Conservation (phyloP, 2,113 vertebrate genomes). For the Gavia stellata region DNA sequence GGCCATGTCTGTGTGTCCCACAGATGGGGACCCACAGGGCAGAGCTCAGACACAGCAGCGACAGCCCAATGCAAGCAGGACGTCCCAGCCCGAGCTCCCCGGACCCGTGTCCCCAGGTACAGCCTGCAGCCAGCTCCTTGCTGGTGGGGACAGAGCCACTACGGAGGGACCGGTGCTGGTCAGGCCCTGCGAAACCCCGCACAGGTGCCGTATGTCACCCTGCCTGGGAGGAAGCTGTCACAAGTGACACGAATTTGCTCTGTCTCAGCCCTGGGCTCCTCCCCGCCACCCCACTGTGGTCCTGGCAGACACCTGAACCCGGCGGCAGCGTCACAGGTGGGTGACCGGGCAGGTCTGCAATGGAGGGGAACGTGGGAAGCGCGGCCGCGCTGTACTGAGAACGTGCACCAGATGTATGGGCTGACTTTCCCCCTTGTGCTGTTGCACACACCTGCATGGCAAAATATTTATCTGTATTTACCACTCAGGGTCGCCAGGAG, state of each 20-base stretch:
- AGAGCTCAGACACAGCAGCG: accelerated
- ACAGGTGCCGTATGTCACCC: accelerated
- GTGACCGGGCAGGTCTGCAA: too few species aligned
- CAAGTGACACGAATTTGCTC: not conserved
- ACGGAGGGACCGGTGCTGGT: not conserved
- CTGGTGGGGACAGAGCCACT: accelerated
- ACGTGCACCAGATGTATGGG: accelerated
- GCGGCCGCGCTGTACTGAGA: accelerated
- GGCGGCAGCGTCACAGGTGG: accelerated
- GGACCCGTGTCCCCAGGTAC: accelerated
- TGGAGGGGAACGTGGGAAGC: not conserved
- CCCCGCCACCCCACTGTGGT: accelerated
- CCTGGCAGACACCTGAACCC: not conserved
- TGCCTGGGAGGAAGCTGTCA: not conserved
- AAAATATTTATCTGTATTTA: not conserved
- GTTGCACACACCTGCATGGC: too few species aligned
- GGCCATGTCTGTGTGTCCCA: not conserved
- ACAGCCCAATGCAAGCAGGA: not conserved
- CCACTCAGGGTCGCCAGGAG: accelerated
- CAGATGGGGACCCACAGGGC: not conserved
- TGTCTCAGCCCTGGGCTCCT: not conserved
- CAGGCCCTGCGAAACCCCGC: not conserved
- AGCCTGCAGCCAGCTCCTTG: not conserved
- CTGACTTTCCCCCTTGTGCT: too few species aligned
- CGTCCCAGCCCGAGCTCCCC: accelerated